A percentile compares a stretch with the other conserved stretches of the same genome.
Conservation (phyloP, 1,140 invertebrate genomes). For the Holcopasites calliopsidis region DNA sequence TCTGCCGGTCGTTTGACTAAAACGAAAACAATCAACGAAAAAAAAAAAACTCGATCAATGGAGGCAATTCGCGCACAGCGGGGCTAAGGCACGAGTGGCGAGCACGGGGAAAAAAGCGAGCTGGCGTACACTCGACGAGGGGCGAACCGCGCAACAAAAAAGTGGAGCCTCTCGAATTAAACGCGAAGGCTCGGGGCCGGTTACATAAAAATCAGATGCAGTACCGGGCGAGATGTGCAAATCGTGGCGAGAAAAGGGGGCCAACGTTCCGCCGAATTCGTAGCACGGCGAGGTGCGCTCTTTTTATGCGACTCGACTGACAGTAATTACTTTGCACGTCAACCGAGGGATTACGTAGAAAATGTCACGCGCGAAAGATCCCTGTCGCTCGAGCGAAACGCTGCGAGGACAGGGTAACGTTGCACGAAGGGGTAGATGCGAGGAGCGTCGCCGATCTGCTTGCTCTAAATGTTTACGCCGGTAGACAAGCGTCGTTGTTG, state of each 20-base stretch:
- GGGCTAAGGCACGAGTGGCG: too few species aligned
- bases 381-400: too few species aligned
- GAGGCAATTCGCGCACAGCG: background rate
- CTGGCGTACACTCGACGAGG: background rate
- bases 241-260: background rate
- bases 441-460: background rate
- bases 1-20: background rate
- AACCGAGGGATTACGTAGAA: background rate
- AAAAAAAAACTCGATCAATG: slow-evolving; percentile 12
- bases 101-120: background rate
- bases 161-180: background rate
- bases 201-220: background rate
- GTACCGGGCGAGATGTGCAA: background rate
- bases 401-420: too few species aligned
- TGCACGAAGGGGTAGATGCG: background rate
- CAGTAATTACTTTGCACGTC: too few species aligned
- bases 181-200: background rate
- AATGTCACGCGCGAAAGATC: background rate
- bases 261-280: background rate
- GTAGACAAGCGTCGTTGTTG: background rate
- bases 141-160: background rate
- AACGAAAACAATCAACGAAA: slow-evolving; percentile 25
- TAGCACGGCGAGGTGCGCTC: background rate
- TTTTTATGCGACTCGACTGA: background rate
- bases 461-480: background rate